Base-by-base conservation (phyloP, 2,113 vertebrate genomes). In the Corydoras sp. region DNA sequence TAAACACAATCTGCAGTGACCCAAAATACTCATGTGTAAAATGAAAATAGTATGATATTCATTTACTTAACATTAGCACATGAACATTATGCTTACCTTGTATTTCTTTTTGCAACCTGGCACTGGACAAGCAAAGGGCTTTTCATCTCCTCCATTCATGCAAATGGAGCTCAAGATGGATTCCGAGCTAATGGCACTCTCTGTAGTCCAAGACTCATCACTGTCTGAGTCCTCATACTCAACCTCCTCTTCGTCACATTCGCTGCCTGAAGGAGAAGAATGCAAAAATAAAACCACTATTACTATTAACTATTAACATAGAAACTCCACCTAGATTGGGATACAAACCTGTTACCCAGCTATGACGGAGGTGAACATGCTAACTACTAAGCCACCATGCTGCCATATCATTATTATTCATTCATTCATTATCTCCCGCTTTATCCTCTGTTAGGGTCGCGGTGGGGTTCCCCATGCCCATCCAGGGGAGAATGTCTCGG, bases 31-130 rank as follows among this genome's bases (percentile, higher is more conserved):
- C 35, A 43, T 43, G 35, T 43, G 35, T 43, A 43, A 43, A 43
- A 32, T 60, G 8, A 14, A 13, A 1, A 15, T 62, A 43, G 4
- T 43, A 43, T 43, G 7, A 43, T 43, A 43, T 4, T 43, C 35
- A 43, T 43, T 43, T 43, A 9, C 2, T n/a, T 15, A n/a, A 2
- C 12, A 43, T 6, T 0, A 43, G 0, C 3, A 11, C 10, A 30
- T 53, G 31, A 24, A 24, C 9, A 11, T 13, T 35, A 13, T 12
- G 1, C 59, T 83, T 86, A 98, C 96, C 93, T 98, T 99, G 66
- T 99, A 99, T 93, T 95, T 92, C 89, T 99, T 99, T 87, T 98
- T 98, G 84, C 96, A 99, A 79, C 96, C 96, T 9, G 96, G 96
- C 75, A 99, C 96, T 0, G 96, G 95, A 85, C 96, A 99, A 81